Percentiles rank a stretch among this genome's conserved stretches.
Conservation (phyloP, 1,140 invertebrate species). For the Calliphora vicina region DNA sequence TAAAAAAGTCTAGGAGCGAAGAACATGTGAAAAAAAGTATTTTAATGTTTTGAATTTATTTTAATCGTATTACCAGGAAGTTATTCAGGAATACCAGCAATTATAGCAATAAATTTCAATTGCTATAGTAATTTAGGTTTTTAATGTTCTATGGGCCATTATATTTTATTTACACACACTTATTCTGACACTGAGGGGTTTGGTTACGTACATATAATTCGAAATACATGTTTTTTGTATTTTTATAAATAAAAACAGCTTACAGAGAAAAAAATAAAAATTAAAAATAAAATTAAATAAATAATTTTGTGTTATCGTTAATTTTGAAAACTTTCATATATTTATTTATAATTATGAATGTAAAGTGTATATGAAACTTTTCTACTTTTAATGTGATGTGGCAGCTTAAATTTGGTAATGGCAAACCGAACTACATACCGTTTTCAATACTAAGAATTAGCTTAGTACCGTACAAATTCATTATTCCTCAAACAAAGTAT, state of each 20-base stretch:
- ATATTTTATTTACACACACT: background rate
- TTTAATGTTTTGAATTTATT: background rate
- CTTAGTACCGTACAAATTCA: no score
- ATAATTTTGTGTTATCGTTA: no score
- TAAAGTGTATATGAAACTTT: no score
- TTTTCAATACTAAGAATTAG: no score
- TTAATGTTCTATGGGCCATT: background rate
- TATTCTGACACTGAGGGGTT: background rate
- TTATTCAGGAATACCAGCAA: background rate
- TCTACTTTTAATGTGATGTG: no score
- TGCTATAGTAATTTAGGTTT: background rate
- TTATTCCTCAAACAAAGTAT: no score
- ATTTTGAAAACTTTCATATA: no score
- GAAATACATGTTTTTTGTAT: no score
- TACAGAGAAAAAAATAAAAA: background rate
- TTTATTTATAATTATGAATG: no score
- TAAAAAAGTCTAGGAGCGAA: background rate
- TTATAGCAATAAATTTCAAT: constrained; percentile 1
- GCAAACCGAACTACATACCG: no score
- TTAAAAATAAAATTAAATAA: background rate
- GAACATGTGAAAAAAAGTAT: background rate
- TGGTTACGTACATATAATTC: background rate
- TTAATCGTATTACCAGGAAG: background rate
- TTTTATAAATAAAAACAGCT: no score
- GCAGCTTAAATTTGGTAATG: no score